Percentiles rank a stretch among this genome's conserved stretches.
Conservation (phyloP, 2,888 invertebrate genomes). For the Apamea sordens region DNA sequence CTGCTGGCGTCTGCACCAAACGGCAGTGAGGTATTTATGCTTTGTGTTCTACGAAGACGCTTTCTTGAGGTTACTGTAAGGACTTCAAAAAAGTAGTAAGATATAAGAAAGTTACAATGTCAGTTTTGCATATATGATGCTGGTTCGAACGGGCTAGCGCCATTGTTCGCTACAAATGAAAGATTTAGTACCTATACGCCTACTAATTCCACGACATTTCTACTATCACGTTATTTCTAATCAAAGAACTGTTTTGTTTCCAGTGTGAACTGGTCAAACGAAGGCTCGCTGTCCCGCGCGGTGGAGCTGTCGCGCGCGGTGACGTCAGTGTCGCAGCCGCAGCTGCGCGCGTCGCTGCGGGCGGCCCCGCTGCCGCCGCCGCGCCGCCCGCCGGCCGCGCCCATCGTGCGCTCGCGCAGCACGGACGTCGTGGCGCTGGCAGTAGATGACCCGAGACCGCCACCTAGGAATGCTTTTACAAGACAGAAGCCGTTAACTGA, state of each 20-base stretch:
- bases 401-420: slow-evolving; percentile 79
- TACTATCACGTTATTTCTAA: background rate
- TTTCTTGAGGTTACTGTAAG: background rate
- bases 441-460: slow-evolving; percentile 76
- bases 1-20: background rate
- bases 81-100: background rate
- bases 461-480: slow-evolving; percentile 73
- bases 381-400: slow-evolving; percentile 57
- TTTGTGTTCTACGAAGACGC: background rate
- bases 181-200: background rate
- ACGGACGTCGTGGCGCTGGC: slow-evolving; percentile 73
- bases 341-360: slow-evolving; percentile 78
- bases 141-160: background rate
- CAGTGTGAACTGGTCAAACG: slow-evolving; percentile 88
- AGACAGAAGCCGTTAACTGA: slow-evolving; percentile 75
- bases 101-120: background rate
- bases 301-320: slow-evolving; percentile 74
- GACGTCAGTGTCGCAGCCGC: slow-evolving; percentile 79
- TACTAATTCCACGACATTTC: background rate
- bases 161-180: background rate
- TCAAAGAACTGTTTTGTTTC: background rate
- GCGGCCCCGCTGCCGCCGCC: slow-evolving; percentile 64
- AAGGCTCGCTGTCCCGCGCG: slow-evolving; percentile 78
- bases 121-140: background rate
- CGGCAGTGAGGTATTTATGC: background rate